phyloP scores from a whole-genome alignment of 2,797 vertebrate genomes.

The Amniataba percoides region DNA sequence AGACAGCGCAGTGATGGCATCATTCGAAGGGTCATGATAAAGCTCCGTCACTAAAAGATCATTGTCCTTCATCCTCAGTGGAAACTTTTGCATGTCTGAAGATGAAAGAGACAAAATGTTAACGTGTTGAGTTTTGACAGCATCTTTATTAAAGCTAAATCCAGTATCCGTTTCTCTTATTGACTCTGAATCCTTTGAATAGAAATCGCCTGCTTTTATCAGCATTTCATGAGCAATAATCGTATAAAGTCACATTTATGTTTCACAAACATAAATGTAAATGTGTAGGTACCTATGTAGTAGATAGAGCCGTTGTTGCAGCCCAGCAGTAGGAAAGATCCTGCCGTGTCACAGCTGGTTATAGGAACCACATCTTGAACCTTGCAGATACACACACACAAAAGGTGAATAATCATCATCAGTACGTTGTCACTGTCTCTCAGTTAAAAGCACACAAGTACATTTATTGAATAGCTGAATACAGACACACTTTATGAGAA shows the following conservation, averaged over 20 bases:
- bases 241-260: not conserved
- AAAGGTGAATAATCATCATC: constrained; percentile 5
- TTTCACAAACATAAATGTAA: constrained; percentile 6
- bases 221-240: not conserved
- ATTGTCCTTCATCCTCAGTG: constrained; percentile 97
- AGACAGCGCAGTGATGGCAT: constrained; percentile 96
- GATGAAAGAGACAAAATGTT: constrained; percentile 5
- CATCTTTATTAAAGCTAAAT: not conserved
- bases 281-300: constrained; percentile 90
- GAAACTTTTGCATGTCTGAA: constrained; percentile 98
- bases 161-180: not conserved
- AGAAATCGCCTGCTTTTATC: not conserved
- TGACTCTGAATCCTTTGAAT: not conserved
- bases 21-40: constrained; percentile 97
- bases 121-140: not conserved
- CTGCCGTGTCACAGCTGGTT: constrained; percentile 97
- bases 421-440: not conserved
- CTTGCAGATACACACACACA: constrained; percentile 77
- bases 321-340: constrained; percentile 94
- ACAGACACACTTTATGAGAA: not conserved
- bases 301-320: constrained; percentile 99
- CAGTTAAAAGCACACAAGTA: not conserved
- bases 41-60: constrained; percentile 97
- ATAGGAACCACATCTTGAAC: constrained; percentile 99
- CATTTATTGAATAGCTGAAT: not conserved